phyloP scores from a whole-genome alignment of 2,888 invertebrate genomes.

The Cephus spinipes region DNA sequence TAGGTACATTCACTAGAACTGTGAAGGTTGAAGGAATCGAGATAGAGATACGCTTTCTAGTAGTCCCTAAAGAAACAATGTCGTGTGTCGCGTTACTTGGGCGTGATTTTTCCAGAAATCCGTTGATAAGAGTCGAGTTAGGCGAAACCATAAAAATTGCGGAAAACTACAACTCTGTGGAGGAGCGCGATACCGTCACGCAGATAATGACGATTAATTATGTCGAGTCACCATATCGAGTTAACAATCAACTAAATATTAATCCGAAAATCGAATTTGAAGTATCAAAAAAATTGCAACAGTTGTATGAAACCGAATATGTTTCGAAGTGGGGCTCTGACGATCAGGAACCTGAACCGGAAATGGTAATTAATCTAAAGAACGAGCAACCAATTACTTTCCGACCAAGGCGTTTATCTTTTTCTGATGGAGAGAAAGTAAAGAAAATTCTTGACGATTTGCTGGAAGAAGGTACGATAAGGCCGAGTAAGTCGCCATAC shows the following conservation, averaged over 20 bases:
- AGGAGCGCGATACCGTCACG: constrained; percentile 7
- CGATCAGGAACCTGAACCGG: constrained; percentile 12
- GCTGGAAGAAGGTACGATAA: not conserved
- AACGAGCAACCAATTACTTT: constrained; percentile 25
- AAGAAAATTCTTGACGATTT: constrained; percentile 20
- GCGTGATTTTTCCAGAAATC: constrained; percentile 19
- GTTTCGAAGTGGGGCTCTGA: constrained; percentile 12
- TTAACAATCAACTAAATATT: constrained; percentile 18
- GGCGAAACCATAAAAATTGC: constrained; percentile 18
- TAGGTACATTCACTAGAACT: constrained; percentile 20
- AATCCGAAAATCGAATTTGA: constrained; percentile 12
- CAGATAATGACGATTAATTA: constrained; percentile 17
- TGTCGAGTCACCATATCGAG: constrained; percentile 9
- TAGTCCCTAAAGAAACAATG: constrained; percentile 23
- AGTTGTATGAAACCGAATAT: constrained; percentile 16
- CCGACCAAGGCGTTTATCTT: constrained; percentile 24
- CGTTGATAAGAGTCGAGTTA: constrained; percentile 17
- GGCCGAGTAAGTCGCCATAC: no score
- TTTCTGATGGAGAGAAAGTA: constrained; percentile 21
- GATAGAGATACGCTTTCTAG: constrained; percentile 18
- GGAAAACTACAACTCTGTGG: not conserved
- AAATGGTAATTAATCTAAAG: constrained; percentile 16
- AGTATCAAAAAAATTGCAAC: not conserved
- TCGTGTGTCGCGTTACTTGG: constrained; percentile 21
- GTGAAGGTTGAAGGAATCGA: constrained; percentile 18